Base-by-base conservation (phyloP, 2,113 vertebrate genomes). In the Tupaia chinensis region DNA sequence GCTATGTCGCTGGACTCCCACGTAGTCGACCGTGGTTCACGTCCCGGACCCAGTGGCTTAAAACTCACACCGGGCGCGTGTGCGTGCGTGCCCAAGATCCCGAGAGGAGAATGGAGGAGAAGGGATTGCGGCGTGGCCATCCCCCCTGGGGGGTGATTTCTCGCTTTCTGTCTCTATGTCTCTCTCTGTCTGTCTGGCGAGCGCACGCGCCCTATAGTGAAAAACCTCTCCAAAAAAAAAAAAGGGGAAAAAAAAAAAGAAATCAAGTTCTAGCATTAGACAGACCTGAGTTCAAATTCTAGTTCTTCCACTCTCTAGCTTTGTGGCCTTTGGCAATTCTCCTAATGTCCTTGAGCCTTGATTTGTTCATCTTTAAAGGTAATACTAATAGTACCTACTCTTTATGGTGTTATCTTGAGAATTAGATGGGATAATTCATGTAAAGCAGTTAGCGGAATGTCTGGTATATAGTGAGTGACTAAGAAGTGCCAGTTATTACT, bases 291-390 rank as follows among this genome's bases (percentile, higher is more conserved):
- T 66, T 86, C 68, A 77, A 86, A 76, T 69, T 86, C 32, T 81
- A 81, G 22, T 89, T 94, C 84, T 76, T 61, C 58, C 61, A 8
- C 16, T 89, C 20, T 84, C 74, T 80, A 85, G 25, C 9, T 89
- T 20, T 85, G 34, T 65, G 72, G 32, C 11, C 60, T 66, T 87
- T 60, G 34, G 76, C 81, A 87, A 83, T 19, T 89, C 63, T 89
- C 60, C 16, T 93, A 83, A 87, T 73, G 12, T 20, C 77, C 73
- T 70, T 93, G 63, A 94, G 29, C 66, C 76, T 92, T 65, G 15
- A 79, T 58, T 92, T 97, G 44, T 74, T 89, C 25, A 89, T 92
- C 69, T 92, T 70, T 89, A 61, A 86, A 94, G 61, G 44, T 44
- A 44, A 44, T 44, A 78, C 61, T 60, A 86, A 17, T 27, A 74